Evolutionary conservation across 2,113 vertebrate genomes (phyloP).

Genomic region (Bolborhynchus lineola): DNA sequence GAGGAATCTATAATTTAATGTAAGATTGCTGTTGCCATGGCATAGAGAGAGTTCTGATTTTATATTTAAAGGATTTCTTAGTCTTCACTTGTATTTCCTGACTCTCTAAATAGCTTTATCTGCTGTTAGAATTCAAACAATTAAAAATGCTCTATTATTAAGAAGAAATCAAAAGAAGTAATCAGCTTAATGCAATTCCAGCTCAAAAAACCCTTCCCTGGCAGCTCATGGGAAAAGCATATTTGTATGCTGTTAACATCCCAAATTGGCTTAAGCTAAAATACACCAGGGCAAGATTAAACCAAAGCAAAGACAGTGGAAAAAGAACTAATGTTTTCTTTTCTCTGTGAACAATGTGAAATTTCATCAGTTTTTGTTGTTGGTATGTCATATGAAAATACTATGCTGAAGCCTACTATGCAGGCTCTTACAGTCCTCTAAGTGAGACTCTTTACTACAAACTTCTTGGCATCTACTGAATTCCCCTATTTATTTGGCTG

Average conservation of each 20-base stretch:
- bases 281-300: neutral
- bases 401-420: neutral
- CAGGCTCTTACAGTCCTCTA: neutral
- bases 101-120: neutral
- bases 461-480: neutral
- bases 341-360: conserved; percentile 7
- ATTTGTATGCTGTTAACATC: conserved; percentile 26
- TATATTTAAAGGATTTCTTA: neutral
- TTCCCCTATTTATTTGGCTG: neutral
- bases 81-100: conserved; percentile 4
- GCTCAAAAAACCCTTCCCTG: neutral
- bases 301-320: neutral
- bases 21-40: conserved; percentile 72
- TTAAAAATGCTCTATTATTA: conserved; percentile 34
- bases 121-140: conserved; percentile 4
- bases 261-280: conserved; percentile 27
- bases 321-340: neutral
- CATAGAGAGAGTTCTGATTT: conserved; percentile 26
- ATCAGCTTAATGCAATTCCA: conserved; percentile 17
- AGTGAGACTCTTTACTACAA: neutral
- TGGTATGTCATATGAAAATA: neutral
- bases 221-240: neutral
- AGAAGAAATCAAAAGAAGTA: conserved; percentile 20
- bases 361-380: neutral
- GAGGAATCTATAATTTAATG: conserved; percentile 45